These are phyloP conservation scores for Lutjanus campechanus DNA, from an alignment of 2,797 vertebrate species.

Conservation along the genomic window DNA sequence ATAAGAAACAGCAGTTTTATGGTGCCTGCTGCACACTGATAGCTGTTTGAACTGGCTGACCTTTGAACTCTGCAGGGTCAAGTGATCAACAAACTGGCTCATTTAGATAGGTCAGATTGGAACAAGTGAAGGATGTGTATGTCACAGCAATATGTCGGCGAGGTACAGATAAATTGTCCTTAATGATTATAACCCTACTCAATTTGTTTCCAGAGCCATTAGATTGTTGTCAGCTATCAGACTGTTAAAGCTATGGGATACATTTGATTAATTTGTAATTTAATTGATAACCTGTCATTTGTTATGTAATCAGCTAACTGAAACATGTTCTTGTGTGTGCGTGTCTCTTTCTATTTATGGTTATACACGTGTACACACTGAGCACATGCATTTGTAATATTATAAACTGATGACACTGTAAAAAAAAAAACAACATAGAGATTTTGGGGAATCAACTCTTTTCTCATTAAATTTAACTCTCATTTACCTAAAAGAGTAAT, in stretches of 20 bases:
- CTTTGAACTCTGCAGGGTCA: slow-evolving; percentile 75
- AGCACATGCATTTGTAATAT: background rate
- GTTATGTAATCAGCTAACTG: slow-evolving; percentile 47
- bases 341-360: background rate
- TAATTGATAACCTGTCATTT: slow-evolving; percentile 59
- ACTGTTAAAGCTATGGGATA: slow-evolving; percentile 62
- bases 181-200: slow-evolving; percentile 76
- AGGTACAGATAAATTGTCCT: slow-evolving; percentile 67
- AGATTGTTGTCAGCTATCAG: slow-evolving; percentile 79
- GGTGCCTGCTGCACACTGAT: slow-evolving; percentile 72
- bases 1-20: slow-evolving; percentile 76
- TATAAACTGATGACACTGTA: background rate
- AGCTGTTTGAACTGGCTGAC: slow-evolving; percentile 74
- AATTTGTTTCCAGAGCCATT: slow-evolving; percentile 79
- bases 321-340: slow-evolving; percentile 13
- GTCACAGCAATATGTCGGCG: slow-evolving; percentile 53
- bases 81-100: slow-evolving; percentile 73
- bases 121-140: slow-evolving; percentile 75
- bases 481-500: no score
- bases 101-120: slow-evolving; percentile 78
- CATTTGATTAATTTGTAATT: slow-evolving; percentile 70
- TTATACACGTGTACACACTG: background rate
- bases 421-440: no score
- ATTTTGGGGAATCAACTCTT: no score
- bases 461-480: no score